Evolutionary conservation across 1,140 invertebrate genomes (phyloP).

Genomic region (Brachionus angularis): DNA sequence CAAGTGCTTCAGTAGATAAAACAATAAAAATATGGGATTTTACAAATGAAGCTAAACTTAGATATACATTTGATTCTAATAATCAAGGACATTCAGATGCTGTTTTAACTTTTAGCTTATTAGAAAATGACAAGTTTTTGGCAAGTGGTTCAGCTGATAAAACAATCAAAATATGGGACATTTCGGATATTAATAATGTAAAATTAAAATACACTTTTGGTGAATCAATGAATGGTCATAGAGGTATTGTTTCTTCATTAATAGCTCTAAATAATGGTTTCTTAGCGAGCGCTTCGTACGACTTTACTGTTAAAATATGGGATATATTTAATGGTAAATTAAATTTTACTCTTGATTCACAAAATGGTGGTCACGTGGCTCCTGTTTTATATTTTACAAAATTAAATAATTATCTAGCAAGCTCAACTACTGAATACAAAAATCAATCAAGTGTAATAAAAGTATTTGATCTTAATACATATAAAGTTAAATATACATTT

Average conservation of each 20-base stretch:
- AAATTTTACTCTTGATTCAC: background rate
- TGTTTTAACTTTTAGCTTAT: constrained; percentile 15
- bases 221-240: background rate
- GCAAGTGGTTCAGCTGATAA: constrained; percentile 95
- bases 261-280: background rate
- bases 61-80: constrained; percentile 14
- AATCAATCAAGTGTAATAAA: background rate
- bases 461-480: constrained; percentile 12
- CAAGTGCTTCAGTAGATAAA: constrained; percentile 97
- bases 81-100: constrained; percentile 34
- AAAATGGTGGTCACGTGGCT: background rate
- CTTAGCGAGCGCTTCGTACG: background rate
- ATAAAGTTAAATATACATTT: background rate
- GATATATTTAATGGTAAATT: background rate
- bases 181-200: constrained; percentile 40
- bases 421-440: background rate
- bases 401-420: background rate
- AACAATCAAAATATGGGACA: constrained; percentile 74
- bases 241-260: background rate
- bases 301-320: constrained; percentile 24
- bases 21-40: constrained; percentile 94
- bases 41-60: constrained; percentile 71
- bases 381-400: background rate
- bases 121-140: constrained; percentile 81
- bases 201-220: constrained; percentile 13